These are phyloP conservation scores for Brachionus asplanchnoidis DNA, from an alignment of 1,140 invertebrate genomes.

Conservation along the genomic window DNA sequence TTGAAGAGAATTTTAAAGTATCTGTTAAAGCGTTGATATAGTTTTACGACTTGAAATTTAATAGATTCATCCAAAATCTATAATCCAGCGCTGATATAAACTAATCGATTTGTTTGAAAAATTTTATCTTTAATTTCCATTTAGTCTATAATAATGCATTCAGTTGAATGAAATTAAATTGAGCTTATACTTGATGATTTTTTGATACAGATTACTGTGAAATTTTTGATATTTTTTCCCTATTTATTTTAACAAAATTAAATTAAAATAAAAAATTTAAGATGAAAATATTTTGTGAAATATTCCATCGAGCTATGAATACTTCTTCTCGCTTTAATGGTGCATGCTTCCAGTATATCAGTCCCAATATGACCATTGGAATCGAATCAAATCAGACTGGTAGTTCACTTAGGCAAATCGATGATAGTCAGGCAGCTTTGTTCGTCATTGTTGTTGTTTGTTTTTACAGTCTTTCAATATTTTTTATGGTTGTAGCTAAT, in stretches of 20 bases:
- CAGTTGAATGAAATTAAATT: not conserved
- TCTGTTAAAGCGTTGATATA: not conserved
- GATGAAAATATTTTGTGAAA: conserved; percentile 28
- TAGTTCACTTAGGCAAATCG: not conserved
- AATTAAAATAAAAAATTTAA: not conserved
- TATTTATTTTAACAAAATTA: not conserved
- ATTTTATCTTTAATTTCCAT: not conserved
- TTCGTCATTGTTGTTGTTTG: conserved; percentile 27
- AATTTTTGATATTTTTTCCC: too few relatives aligned
- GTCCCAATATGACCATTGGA: not conserved
- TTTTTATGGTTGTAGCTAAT: conserved; percentile 5
- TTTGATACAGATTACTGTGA: not conserved
- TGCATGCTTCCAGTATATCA: not conserved
- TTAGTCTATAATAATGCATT: not conserved
- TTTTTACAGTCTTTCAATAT: conserved; percentile 36
- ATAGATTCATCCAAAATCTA: not conserved
- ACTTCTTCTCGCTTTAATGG: not conserved
- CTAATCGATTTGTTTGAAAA: not conserved
- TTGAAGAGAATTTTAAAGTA: not conserved
- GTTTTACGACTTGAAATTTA: not conserved
- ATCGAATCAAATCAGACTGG: not conserved
- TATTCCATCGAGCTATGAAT: conserved; percentile 5
- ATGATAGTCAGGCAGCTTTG: not conserved
- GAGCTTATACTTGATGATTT: conserved; percentile 1
- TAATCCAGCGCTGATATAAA: not conserved